These are phyloP conservation scores for Phylloscopus trochiloides DNA, from an alignment of 2,113 vertebrate genomes.

Conservation along the genomic window DNA sequence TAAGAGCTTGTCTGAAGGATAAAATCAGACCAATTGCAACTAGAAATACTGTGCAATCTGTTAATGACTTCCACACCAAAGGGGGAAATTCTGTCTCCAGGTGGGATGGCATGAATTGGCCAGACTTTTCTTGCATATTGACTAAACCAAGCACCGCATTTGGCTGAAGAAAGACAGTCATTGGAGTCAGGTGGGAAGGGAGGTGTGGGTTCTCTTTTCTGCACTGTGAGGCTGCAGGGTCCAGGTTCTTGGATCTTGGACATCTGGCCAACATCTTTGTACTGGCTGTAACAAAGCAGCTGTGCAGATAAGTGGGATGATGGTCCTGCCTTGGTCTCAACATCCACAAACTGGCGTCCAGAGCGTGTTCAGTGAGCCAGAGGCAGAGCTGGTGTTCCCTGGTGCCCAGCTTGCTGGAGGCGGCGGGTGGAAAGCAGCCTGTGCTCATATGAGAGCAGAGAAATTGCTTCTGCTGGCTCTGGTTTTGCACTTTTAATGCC, in stretches of 20 bases:
- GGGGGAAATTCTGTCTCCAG: not conserved
- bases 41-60: not conserved
- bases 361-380: accelerated
- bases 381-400: not conserved
- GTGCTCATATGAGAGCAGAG: not conserved
- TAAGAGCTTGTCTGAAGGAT: not conserved
- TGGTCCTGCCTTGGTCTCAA: not conserved
- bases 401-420: accelerated
- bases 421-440: accelerated
- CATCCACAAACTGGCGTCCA: not conserved
- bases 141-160: not conserved
- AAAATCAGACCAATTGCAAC: not conserved
- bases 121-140: not conserved
- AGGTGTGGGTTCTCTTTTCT: not conserved
- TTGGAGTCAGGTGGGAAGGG: not conserved
- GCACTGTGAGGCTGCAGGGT: not conserved
- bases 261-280: not conserved
- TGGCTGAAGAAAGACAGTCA: not conserved
- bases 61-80: not conserved
- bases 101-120: not conserved
- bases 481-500: not conserved
- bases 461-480: not conserved
- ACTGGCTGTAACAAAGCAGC: not conserved
- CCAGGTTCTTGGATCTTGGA: not conserved
- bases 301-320: not conserved